Percentiles rank a stretch among this genome's conserved stretches.
These are phyloP conservation scores for Cherax destructor DNA, from an alignment of 1,140 invertebrate species.

Conservation along the genomic window DNA sequence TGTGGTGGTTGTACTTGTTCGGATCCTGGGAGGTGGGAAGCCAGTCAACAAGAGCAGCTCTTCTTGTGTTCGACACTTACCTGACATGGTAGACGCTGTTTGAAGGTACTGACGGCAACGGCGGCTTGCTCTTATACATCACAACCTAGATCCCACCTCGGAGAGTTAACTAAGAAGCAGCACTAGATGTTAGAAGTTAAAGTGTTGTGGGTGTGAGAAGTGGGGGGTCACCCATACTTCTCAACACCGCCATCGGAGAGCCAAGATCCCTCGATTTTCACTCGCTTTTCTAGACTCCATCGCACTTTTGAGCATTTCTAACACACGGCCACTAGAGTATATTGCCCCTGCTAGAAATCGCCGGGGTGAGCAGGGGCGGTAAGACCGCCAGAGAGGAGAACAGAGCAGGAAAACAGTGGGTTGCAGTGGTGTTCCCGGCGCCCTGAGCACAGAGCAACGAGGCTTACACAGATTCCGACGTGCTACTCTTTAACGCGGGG, in stretches of 20 bases:
- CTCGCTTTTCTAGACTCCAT: constrained; percentile 21
- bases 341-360: constrained; percentile 27
- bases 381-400: constrained; percentile 40
- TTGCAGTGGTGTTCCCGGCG: constrained; percentile 35
- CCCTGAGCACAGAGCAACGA: constrained; percentile 59
- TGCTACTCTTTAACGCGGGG: constrained; percentile 69
- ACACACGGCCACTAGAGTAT: constrained; percentile 39
- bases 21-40: constrained; percentile 28
- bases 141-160: constrained; percentile 46
- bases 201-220: constrained; percentile 12
- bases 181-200: constrained; percentile 17
- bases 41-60: too few relatives aligned
- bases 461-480: constrained; percentile 70
- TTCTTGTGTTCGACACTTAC: constrained; percentile 33
- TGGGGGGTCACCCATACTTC: constrained; percentile 25
- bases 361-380: constrained; percentile 34
- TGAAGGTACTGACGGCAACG: not conserved
- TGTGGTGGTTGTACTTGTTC: constrained; percentile 33
- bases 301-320: constrained; percentile 39
- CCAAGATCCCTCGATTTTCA: constrained; percentile 44
- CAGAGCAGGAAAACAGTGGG: constrained; percentile 60
- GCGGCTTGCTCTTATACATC: constrained; percentile 55
- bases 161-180: not conserved
- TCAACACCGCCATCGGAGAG: constrained; percentile 34
- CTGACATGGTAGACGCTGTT: constrained; percentile 65